Conservation (phyloP, 2,797 vertebrate species). For the Leptatherina wallacei region DNA sequence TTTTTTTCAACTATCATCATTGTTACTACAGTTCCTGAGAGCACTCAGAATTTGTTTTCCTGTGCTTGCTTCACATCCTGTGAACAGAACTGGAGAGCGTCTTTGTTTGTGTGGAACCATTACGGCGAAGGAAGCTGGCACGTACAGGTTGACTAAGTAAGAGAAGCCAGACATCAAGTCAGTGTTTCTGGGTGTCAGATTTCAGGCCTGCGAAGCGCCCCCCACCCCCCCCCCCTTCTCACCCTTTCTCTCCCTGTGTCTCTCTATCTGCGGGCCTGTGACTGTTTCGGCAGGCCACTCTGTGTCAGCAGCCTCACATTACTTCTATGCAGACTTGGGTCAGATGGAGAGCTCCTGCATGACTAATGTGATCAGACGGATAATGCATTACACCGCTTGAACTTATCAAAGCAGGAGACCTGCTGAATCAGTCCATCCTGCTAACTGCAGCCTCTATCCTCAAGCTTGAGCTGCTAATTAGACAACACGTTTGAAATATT, state of each 20-base stretch:
- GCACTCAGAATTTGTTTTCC: slow-evolving; percentile 65
- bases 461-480: slow-evolving; percentile 50
- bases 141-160: slow-evolving; percentile 79
- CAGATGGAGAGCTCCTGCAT: slow-evolving; percentile 78
- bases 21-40: slow-evolving; percentile 68
- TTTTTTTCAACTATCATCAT: slow-evolving; percentile 54
- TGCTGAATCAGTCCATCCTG: slow-evolving; percentile 71
- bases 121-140: slow-evolving; percentile 69
- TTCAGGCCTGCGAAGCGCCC: slow-evolving; percentile 70
- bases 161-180: slow-evolving; percentile 82
- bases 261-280: slow-evolving; percentile 57
- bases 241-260: slow-evolving; percentile 18
- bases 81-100: slow-evolving; percentile 59
- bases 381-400: slow-evolving; percentile 78
- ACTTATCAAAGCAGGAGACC: slow-evolving; percentile 77
- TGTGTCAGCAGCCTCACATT: slow-evolving; percentile 77
- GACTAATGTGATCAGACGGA: slow-evolving; percentile 80
- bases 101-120: slow-evolving; percentile 79
- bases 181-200: slow-evolving; percentile 80
- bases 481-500: slow-evolving; percentile 47
- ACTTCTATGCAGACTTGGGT: slow-evolving; percentile 71
- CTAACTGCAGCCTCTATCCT: slow-evolving; percentile 42
- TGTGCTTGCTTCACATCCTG: slow-evolving; percentile 72
- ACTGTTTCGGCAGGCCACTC: slow-evolving; percentile 69
- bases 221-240: slow-evolving; percentile 25